Percentiles rank a stretch among this genome's conserved stretches.
Evolutionary conservation across 2,797 vertebrate species (phyloP).

Genomic region (Sebastes melanostomus): DNA sequence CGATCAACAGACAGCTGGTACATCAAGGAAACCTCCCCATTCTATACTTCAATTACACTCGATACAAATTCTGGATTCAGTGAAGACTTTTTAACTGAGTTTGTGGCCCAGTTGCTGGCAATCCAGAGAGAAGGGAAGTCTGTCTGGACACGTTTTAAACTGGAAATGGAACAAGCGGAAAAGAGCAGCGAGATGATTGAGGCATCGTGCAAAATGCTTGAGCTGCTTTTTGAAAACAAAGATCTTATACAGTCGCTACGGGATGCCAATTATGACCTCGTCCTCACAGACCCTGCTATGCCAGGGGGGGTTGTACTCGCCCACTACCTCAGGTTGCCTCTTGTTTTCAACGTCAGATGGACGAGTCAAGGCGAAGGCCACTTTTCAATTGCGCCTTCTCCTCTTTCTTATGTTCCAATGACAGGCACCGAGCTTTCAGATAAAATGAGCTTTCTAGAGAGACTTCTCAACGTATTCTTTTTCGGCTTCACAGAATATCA

Average conservation of each 20-base stretch:
- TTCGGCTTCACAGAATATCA: constrained; percentile 4
- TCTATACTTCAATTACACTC: constrained; percentile 51
- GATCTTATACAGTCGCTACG: constrained; percentile 23
- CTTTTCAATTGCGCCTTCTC: constrained; percentile 57
- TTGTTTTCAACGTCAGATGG: constrained; percentile 65
- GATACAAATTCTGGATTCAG: constrained; percentile 30
- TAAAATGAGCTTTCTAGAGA: constrained; percentile 59
- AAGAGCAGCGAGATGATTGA: not conserved
- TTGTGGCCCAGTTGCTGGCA: constrained; percentile 30
- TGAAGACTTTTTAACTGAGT: constrained; percentile 22
- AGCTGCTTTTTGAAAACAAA: constrained; percentile 45
- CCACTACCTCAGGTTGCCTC: constrained; percentile 48
- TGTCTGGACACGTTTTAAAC: constrained; percentile 43
- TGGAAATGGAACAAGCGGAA: constrained; percentile 42
- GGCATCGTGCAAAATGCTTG: constrained; percentile 14
- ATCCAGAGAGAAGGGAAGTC: constrained; percentile 52
- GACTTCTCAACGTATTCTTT: constrained; percentile 33
- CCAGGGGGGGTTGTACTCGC: constrained; percentile 44
- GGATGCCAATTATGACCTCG: constrained; percentile 56
- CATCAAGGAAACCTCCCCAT: constrained; percentile 54
- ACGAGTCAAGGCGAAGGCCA: constrained; percentile 54
- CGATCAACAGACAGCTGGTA: constrained; percentile 57
- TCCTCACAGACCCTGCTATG: constrained; percentile 53
- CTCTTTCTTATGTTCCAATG: constrained; percentile 59
- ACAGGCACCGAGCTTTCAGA: constrained; percentile 37